Conservation (phyloP, 37 sponge, comb jelly and placozoan species). For the Chondrosia reniformis region DNA sequence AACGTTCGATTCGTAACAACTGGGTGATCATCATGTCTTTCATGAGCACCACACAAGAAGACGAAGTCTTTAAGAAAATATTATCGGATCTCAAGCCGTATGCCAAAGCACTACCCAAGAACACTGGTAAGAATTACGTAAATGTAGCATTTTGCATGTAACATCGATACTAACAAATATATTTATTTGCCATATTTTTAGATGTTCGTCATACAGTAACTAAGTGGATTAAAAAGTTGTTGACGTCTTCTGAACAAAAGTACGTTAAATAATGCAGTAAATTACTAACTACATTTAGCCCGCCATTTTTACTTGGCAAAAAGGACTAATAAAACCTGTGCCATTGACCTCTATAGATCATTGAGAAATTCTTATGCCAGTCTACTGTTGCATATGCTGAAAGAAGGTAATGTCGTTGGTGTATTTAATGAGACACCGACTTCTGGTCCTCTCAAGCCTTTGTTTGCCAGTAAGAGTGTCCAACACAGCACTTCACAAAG, state of each 20-base stretch:
- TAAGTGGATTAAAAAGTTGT: constrained; percentile 49
- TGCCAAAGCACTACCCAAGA: constrained; percentile 29
- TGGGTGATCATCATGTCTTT: too few relatives aligned
- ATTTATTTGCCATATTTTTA: background rate
- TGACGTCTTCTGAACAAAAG: constrained; percentile 26
- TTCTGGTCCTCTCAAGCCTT: constrained; percentile 17
- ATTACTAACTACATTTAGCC: too few relatives aligned
- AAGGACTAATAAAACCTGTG: background rate
- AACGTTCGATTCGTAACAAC: too few relatives aligned
- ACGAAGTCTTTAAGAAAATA: constrained; percentile 31
- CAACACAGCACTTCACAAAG: background rate
- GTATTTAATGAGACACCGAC: constrained; percentile 43
- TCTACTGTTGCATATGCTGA: constrained; percentile 44
- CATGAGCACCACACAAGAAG: too few relatives aligned
- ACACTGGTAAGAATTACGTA: constrained; percentile 29
- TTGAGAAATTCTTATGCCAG: constrained; percentile 41
- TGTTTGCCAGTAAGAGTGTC: background rate
- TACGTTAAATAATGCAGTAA: background rate
- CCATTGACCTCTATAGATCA: constrained; percentile 9
- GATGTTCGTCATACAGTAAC: constrained; percentile 37
- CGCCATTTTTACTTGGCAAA: background rate
- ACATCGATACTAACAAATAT: too few relatives aligned
- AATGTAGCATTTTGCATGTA: too few relatives aligned
- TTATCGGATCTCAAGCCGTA: constrained; percentile 30
- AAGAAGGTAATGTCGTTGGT: constrained; percentile 14